Conservation (phyloP, 2,797 vertebrate species). For the Mormyrops attenuatus region DNA sequence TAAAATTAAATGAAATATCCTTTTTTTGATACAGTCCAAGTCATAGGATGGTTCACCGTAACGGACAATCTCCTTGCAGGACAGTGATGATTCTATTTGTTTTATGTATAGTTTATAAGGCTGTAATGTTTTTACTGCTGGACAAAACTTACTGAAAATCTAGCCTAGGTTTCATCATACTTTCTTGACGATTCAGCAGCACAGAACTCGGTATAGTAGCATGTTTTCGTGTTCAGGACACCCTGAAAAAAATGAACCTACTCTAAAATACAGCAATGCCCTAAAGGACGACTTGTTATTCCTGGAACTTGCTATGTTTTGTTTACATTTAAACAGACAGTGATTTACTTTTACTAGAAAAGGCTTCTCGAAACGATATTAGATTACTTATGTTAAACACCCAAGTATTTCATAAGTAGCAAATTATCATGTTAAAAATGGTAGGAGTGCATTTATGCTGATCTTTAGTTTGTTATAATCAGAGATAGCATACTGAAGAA, state of each 20-base stretch:
- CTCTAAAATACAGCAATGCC: not conserved
- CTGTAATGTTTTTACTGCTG: not conserved
- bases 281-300: not conserved
- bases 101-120: not conserved
- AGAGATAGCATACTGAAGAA: not conserved
- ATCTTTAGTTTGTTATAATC: not conserved
- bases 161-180: not conserved
- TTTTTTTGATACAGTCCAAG: not conserved
- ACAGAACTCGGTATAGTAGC: not conserved
- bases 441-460: not conserved
- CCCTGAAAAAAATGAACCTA: not conserved
- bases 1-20: not conserved
- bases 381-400: not conserved
- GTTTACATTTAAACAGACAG: not conserved
- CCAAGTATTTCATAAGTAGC: not conserved
- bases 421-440: not conserved
- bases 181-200: not conserved
- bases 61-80: not conserved
- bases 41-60: not conserved
- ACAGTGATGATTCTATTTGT: not conserved
- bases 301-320: not conserved
- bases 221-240: not conserved
- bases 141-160: conserved; percentile 1
- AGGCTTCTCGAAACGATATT: not conserved
- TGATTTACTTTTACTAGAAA: not conserved